These are phyloP conservation scores for Lepetodrilus schrolli DNA, from an alignment of 2,888 invertebrate genomes.

Conservation along the genomic window DNA sequence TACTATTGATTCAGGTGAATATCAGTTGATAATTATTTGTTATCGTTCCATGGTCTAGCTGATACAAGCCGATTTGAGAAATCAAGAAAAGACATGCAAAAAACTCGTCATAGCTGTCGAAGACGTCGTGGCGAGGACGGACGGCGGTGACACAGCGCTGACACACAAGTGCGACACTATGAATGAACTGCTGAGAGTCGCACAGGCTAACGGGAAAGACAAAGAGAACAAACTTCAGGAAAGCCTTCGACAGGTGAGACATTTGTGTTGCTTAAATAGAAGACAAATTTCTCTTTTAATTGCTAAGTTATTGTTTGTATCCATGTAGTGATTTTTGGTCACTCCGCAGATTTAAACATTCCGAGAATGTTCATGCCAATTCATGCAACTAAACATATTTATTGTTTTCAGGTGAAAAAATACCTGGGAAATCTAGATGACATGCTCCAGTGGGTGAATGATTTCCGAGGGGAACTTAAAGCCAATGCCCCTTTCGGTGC, in stretches of 20 bases:
- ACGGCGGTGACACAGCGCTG: constrained; percentile 49
- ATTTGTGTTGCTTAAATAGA: too few relatives aligned
- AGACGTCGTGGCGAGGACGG: constrained; percentile 53
- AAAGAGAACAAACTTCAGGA: constrained; percentile 73
- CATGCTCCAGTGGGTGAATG: constrained; percentile 69
- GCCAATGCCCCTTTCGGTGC: constrained; percentile 71
- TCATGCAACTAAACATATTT: too few relatives aligned
- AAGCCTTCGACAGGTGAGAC: constrained; percentile 70
- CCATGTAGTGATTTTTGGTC: too few relatives aligned
- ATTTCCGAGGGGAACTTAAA: constrained; percentile 68
- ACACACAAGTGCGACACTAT: constrained; percentile 67
- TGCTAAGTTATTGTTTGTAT: too few relatives aligned
- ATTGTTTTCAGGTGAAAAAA: constrained; percentile 73
- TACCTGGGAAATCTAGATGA: constrained; percentile 74
- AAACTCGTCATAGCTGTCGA: constrained; percentile 71
- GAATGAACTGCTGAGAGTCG: constrained; percentile 66
- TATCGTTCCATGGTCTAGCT: constrained; percentile 65
- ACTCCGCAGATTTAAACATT: too few relatives aligned
- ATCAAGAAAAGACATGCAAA: constrained; percentile 66
- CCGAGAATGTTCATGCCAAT: too few relatives aligned
- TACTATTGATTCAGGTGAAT: too few relatives aligned
- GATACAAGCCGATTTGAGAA: constrained; percentile 68
- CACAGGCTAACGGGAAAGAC: constrained; percentile 67
- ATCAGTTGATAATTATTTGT: too few relatives aligned
- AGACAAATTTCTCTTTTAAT: too few relatives aligned